phyloP scores from a whole-genome alignment of 2,888 invertebrate species.

The Periphyllus acericola region DNA sequence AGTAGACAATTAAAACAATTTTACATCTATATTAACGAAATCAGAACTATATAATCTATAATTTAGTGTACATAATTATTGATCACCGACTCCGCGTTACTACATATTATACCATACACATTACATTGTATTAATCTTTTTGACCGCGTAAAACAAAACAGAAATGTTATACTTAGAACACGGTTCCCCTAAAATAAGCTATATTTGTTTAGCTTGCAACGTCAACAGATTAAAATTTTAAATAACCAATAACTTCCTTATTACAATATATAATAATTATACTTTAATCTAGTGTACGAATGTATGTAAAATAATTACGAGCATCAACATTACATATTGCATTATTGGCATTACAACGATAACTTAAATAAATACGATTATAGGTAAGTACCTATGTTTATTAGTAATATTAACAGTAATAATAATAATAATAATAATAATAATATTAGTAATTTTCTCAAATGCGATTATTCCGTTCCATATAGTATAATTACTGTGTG shows the following conservation, averaged over 20 bases:
- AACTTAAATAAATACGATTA: conserved; percentile 24
- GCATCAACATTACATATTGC: conserved; percentile 1
- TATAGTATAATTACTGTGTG: conserved; percentile 30
- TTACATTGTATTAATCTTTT: conserved; percentile 12
- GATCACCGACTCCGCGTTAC: conserved; percentile 7
- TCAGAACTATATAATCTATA: conserved; percentile 38
- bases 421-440: conserved; percentile 1
- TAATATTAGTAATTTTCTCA: conserved; percentile 21
- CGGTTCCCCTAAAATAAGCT: conserved; percentile 21
- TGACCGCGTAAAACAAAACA: conserved; percentile 2
- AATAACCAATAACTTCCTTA: conserved; percentile 49
- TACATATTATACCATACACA: neutral
- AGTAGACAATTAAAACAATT: conserved; percentile 15
- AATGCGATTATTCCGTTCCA: conserved; percentile 56
- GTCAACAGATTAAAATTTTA: conserved; percentile 47
- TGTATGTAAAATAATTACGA: conserved; percentile 36
- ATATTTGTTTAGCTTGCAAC: conserved; percentile 31
- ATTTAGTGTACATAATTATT: conserved; percentile 21
- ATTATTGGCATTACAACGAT: conserved; percentile 14
- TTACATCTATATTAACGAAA: conserved; percentile 35
- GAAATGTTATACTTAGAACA: conserved; percentile 19
- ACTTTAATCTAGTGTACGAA: conserved; percentile 51
- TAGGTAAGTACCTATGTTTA: conserved; percentile 14
- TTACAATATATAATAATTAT: conserved; percentile 28
- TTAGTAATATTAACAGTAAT: conserved; percentile 12